phyloP scores from a whole-genome alignment of 2,113 vertebrate species.

The Oncorhynchus kisutch region DNA sequence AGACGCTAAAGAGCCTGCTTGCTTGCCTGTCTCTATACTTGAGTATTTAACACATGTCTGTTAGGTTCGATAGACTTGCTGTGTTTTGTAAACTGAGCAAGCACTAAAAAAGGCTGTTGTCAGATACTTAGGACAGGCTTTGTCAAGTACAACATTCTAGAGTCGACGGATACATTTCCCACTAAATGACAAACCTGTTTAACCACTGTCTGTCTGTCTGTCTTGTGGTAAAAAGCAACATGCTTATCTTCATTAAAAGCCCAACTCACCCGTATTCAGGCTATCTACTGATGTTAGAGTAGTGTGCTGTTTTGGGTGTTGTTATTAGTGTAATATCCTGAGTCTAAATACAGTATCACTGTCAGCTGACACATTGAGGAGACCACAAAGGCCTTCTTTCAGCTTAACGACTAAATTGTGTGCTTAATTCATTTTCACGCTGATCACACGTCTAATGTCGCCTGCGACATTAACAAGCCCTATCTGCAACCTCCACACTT shows the following conservation, averaged over 20 bases:
- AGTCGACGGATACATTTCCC: neutral
- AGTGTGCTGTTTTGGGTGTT: constrained; percentile 17
- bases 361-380: constrained; percentile 57
- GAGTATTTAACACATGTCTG: neutral
- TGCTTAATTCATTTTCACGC: constrained; percentile 58
- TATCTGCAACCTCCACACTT: constrained; percentile 31
- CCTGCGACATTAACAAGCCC: constrained; percentile 34
- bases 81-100: neutral
- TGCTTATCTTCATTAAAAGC: constrained; percentile 32
- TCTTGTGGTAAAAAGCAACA: constrained; percentile 12
- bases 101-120: neutral
- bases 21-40: neutral
- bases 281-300: constrained; percentile 2
- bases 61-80: neutral
- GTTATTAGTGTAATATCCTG: constrained; percentile 47
- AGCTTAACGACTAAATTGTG: constrained; percentile 50
- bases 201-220: constrained; percentile 8
- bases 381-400: constrained; percentile 50
- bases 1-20: neutral
- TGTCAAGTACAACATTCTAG: neutral
- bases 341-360: constrained; percentile 36
- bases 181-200: neutral
- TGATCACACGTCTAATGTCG: constrained; percentile 42
- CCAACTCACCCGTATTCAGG: constrained; percentile 5
- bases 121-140: neutral